Percentiles rank a stretch among this genome's conserved stretches.
phyloP scores from a whole-genome alignment of 2,888 invertebrate species.

The Catocala nupta region DNA sequence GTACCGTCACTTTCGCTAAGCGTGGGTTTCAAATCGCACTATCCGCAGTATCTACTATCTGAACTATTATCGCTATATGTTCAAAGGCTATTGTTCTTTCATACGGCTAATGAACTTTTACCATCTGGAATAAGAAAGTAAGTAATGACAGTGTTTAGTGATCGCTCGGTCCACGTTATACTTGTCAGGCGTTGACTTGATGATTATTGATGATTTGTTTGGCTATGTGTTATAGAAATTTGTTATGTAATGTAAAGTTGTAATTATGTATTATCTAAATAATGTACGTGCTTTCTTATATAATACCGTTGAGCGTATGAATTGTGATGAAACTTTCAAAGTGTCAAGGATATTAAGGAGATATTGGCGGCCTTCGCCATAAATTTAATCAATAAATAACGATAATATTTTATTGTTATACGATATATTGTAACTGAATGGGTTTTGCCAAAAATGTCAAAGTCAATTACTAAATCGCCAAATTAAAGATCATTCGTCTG shows the following conservation, averaged over 20 bases:
- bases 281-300: background rate
- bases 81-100: conserved; percentile 70
- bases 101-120: conserved; percentile 76
- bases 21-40: conserved; percentile 71
- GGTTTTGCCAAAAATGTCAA: conserved; percentile 1
- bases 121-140: conserved; percentile 67
- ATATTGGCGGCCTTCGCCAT: no score
- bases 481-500: conserved; percentile 10
- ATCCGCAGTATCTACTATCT: conserved; percentile 55
- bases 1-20: conserved; percentile 73
- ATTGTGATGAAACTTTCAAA: background rate
- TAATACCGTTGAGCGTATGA: conserved; percentile 4
- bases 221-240: conserved; percentile 19
- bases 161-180: conserved; percentile 65
- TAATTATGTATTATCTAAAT: conserved; percentile 11
- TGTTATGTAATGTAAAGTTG: conserved; percentile 18
- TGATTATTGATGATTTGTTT: conserved; percentile 54
- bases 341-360: no score
- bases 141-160: conserved; percentile 70
- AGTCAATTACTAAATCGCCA: conserved; percentile 1
- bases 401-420: no score
- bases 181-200: conserved; percentile 51
- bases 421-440: background rate
- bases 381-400: no score
- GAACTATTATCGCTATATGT: conserved; percentile 52